Evolutionary conservation across 2,888 invertebrate genomes (phyloP), one percentile per base, ranked within the genome.

Genomic region (Drosophila macrospina): DNA sequence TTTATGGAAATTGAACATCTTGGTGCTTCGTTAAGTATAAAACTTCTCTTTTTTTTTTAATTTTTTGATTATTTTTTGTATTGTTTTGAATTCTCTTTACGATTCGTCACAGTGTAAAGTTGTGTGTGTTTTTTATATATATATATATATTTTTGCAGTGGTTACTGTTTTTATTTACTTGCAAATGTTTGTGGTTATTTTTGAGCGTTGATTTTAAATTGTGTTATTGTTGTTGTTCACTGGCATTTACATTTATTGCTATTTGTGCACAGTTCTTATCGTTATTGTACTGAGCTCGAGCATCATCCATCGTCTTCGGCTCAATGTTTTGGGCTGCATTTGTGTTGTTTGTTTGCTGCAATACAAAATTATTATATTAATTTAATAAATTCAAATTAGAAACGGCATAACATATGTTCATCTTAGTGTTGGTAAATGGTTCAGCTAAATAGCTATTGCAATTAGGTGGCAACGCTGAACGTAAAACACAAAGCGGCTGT

Each of bases 1-100:
- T 92, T 96, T 96, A 92, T 97, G 96, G 92, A 97, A 97, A 91
- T 96, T 96, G 93, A 96, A 97, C 96, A 97, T 97, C 88, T 55
- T 16, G 36, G 5, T 44, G 7, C 15, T 37, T 55, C 4, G 20
- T 20, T 20, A 20, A 20, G 20, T 2, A 8, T 10, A 45, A 13
- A 28, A 34, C 24, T 44, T 52, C 0, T 28, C 59, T 13, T 44
- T 52, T 1, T 28, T 59, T 16, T 62, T 39, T 45, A 28, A 20
- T 1, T 1, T 16, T 37, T 60, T 34, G 1, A 3, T 7, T 41
- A 50, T 42, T 24, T 34, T 32, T 67, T 45, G 30, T 56, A 45
- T 11, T 61, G 32, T 11, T 8, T 44, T 8, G 13, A 24, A 41
- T 41, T 41, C 32, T 39, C 16, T 42, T 52, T 30, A 34, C n/a